Conservation (phyloP, 2,797 vertebrate species). For the Myotis planiceps region DNA sequence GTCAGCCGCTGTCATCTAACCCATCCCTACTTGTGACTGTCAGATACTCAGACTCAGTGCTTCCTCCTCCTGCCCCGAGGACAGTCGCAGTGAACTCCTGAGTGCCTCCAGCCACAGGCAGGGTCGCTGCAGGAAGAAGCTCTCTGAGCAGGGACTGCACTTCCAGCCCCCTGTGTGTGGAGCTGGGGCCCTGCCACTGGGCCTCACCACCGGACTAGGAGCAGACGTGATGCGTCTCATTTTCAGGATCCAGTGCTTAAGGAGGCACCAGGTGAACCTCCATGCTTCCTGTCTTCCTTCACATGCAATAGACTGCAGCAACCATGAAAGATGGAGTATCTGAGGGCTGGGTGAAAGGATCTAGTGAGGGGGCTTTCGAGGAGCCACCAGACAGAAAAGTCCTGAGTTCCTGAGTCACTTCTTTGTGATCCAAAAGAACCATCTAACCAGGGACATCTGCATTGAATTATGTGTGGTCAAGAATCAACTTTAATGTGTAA, state of each 20-base stretch:
- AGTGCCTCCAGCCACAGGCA: neutral
- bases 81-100: neutral
- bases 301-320: no score
- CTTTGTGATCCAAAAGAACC: neutral
- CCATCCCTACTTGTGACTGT: neutral
- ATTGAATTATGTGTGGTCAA: neutral
- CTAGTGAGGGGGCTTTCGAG: neutral
- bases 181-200: neutral
- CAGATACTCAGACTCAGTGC: neutral
- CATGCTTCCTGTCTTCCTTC: neutral
- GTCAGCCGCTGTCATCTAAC: neutral
- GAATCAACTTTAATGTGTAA: neutral
- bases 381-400: neutral
- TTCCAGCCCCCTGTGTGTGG: neutral
- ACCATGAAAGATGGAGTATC: neutral
- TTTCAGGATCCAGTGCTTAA: neutral
- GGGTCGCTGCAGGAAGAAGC: neutral
- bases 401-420: neutral
- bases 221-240: neutral
- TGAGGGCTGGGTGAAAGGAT: neutral
- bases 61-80: neutral
- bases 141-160: neutral
- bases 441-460: neutral
- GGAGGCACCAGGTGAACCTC: neutral
- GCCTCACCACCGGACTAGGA: neutral